Conservation (phyloP, 2,888 invertebrate species). For the Zygaena filipendulae region DNA sequence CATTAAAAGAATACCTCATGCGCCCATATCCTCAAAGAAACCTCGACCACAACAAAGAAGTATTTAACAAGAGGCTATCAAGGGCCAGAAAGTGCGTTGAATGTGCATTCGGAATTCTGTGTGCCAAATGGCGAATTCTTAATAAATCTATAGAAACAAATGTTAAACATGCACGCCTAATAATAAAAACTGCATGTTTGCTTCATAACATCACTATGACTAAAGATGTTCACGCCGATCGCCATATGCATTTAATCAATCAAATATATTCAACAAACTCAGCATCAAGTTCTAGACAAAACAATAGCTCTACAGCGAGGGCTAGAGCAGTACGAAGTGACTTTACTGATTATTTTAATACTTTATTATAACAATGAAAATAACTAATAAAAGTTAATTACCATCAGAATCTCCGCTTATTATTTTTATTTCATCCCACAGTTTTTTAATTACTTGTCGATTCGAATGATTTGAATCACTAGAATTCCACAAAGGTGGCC, state of each 20-base stretch:
- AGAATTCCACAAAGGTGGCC: constrained; percentile 8
- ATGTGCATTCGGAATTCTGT: constrained; percentile 14
- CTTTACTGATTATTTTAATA: no score
- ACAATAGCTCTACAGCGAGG: no score
- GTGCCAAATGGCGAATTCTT: constrained; percentile 15
- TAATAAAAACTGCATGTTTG: constrained; percentile 10
- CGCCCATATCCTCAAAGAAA: constrained; percentile 15
- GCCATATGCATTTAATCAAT: constrained; percentile 6
- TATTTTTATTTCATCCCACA: constrained; percentile 8
- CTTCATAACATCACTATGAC: constrained; percentile 13
- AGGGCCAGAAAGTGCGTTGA: constrained; percentile 9
- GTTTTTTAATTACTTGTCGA: constrained; percentile 9
- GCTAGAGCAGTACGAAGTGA: no score
- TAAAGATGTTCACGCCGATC: no score
- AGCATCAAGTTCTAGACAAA: no score
- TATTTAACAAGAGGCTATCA: constrained; percentile 13
- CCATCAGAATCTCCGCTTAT: constrained; percentile 9
- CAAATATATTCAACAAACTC: no score
- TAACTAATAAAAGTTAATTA: constrained; percentile 7
- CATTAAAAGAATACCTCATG: constrained; percentile 17
- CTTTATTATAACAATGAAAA: no score
- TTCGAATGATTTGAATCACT: constrained; percentile 10
- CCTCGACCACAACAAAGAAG: constrained; percentile 11
- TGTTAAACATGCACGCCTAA: constrained; percentile 14
- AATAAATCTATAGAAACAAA: constrained; percentile 16